Evolutionary conservation across 2,888 invertebrate genomes (phyloP), one percentile per base, ranked within the genome.

Genomic region (Leucophenga montana): DNA sequence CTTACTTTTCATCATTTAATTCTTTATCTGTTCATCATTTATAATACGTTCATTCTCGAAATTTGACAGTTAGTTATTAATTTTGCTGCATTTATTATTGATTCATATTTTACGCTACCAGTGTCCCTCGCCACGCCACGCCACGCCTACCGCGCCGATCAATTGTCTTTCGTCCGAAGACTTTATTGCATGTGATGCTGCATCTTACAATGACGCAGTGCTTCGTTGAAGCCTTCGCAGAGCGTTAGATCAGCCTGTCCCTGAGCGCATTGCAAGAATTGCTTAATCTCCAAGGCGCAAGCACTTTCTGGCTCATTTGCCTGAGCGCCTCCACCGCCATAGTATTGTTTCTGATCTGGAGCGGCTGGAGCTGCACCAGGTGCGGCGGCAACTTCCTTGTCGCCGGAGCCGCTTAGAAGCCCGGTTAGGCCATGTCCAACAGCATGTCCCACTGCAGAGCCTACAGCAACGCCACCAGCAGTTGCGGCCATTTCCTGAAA

Each of bases 401-500:
- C 89, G 67, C 88, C 88, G 69, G 85, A 89, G 66, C 87, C 89
- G 80, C 88, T 89, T 85, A 96, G 94, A 90, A 96, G 90, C 53
- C 98, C 96, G 71, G 96, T 96, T 76, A 99, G 82, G 62, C 97
- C 97, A 88, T 94, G 94, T 71, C 98, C 98, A 54, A 98, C 91
- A 46, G 95, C 93, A 80, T 98, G 98, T 71, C 98, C 99, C 86
- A 99, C 94, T 75, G 98, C 97, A 0, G 97, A 98, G 77, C 99
- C 99, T 71, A 99, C 93, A 64, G 99, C 99, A 33, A 99, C 99
- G 83, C 99, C 99, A 75, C 98, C 99, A 78, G 99, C 99, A 9
- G 99, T 99, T 0, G 98, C 97, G 70, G 98, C 98, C 98, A 99
- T 99, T 90, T 99, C 98, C 66, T 94, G 94, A 88, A 99, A 93